These are phyloP conservation scores for Xestia ashworthii DNA, from an alignment of 2,888 invertebrate species.

Conservation along the genomic window DNA sequence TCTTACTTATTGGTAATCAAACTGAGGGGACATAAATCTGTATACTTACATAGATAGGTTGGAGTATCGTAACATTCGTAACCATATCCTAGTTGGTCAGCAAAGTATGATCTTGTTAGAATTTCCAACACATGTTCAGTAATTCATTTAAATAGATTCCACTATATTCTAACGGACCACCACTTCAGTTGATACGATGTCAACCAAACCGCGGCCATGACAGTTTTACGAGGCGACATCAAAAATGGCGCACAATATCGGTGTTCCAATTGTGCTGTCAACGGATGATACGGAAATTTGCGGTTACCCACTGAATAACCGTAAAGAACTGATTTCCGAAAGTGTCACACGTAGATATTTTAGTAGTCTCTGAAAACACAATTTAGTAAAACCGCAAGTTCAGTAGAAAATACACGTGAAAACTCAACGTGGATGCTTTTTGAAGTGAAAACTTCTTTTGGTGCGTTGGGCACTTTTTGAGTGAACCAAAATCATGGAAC, in stretches of 20 bases:
- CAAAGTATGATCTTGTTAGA: neutral
- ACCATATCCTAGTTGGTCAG: neutral
- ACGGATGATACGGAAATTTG: slow-evolving; percentile 73
- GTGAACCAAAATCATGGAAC: too few species aligned
- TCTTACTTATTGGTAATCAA: too few species aligned
- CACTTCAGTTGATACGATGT: slow-evolving; percentile 7
- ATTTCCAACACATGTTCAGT: neutral
- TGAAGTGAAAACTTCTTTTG: too few species aligned
- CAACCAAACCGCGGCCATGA: slow-evolving; percentile 50
- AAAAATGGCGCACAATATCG: slow-evolving; percentile 42
- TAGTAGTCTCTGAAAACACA: slow-evolving; percentile 16
- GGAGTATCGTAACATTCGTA: neutral
- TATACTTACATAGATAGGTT: neutral
- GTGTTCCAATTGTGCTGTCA: slow-evolving; percentile 36
- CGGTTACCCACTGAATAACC: slow-evolving; percentile 71
- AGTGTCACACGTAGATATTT: slow-evolving; percentile 48
- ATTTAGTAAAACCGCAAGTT: slow-evolving; percentile 6
- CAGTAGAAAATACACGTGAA: neutral
- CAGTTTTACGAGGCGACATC: slow-evolving; percentile 12
- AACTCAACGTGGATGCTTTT: too few species aligned
- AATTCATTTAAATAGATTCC: neutral
- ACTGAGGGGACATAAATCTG: neutral
- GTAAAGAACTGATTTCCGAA: slow-evolving; percentile 69
- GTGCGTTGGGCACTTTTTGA: too few species aligned
- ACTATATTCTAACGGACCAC: slow-evolving; percentile 12